Evolutionary conservation across 1,140 invertebrate genomes (phyloP).

Genomic region (Neomicropteryx cornuta): DNA sequence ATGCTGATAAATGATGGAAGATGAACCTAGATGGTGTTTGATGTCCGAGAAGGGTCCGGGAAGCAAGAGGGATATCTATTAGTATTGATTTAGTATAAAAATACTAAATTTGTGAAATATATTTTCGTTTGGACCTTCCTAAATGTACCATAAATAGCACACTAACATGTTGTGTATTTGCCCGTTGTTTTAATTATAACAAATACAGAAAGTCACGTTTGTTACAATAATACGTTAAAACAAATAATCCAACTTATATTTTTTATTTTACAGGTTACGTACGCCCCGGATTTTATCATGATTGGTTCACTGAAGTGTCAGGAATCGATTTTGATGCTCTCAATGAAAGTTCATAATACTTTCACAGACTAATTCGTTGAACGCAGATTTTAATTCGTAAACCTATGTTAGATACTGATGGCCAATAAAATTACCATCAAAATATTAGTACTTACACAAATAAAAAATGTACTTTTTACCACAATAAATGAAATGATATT

Average conservation of each 20-base stretch:
- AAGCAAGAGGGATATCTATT: not conserved
- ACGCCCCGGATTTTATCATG: conserved; percentile 26
- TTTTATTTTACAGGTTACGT: conserved; percentile 22
- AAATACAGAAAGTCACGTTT: not conserved
- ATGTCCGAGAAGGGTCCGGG: no score
- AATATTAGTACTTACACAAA: no score
- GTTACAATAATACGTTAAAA: not conserved
- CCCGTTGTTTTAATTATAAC: not conserved
- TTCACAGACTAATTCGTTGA: no score
- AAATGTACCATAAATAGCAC: not conserved
- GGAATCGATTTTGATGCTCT: conserved; percentile 29
- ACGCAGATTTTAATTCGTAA: no score
- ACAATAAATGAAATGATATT: no score
- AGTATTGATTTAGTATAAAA: not conserved
- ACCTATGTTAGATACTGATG: no score
- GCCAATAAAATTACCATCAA: no score
- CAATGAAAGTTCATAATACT: no score
- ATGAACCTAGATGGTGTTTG: no score
- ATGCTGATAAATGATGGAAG: no score
- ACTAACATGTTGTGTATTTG: not conserved
- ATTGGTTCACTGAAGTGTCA: conserved; percentile 24
- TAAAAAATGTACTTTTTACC: no score
- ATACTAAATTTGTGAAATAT: not conserved
- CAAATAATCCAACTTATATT: conserved; percentile 1
- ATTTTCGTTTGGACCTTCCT: not conserved